Evolutionary conservation across 1,140 invertebrate species (phyloP), one percentile per base, ranked within the genome.

Genomic region (Phymorhynchus buccinoides): DNA sequence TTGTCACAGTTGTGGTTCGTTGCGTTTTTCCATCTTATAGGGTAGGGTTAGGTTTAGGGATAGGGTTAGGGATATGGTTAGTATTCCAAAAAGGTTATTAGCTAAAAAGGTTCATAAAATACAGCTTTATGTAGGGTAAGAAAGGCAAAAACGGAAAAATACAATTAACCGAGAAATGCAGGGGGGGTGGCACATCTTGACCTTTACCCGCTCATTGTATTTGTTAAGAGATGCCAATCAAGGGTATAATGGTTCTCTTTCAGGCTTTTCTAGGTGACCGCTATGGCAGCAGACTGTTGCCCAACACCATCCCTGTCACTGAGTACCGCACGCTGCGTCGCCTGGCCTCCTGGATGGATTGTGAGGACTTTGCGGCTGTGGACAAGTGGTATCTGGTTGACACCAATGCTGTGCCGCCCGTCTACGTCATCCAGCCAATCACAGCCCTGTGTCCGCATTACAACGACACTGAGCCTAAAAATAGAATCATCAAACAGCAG

Each of bases 381-480:
- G 97, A 98, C 90, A 96, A 96, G n/a, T 99, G 98, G 98, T 99
- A 98, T 92, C 96, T 97, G 90, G 97, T 98, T 91, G 98, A 99
- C 90, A 96, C 96, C 73, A 99, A 99, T 92, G 97, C 97, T 0
- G 97, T 99, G 16, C 94, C 94, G 7, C 96, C 97, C 0, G 96
- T 97, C 0, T 98, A 97, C 22, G 96, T 98, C 35, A 93, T 99
- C 4, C 97, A 98, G 75, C 86, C 90, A 86, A 90, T 88, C 56
- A 89, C 87, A 32, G 84, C 86, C 39, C 79, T 87, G 37, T 83
- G 86, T 6, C 88, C 86, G 27, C 71, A 89, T 39, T 90, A 87
- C 71, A 84, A 85, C 41, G 85, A 88, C 66, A 41, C 83, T 42
- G 73, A 87, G 42, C 87, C 88, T 7, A 79, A 84, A 9, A 86